Base-by-base conservation (phyloP, 2,113 vertebrate species). In the Condylura cristata region DNA sequence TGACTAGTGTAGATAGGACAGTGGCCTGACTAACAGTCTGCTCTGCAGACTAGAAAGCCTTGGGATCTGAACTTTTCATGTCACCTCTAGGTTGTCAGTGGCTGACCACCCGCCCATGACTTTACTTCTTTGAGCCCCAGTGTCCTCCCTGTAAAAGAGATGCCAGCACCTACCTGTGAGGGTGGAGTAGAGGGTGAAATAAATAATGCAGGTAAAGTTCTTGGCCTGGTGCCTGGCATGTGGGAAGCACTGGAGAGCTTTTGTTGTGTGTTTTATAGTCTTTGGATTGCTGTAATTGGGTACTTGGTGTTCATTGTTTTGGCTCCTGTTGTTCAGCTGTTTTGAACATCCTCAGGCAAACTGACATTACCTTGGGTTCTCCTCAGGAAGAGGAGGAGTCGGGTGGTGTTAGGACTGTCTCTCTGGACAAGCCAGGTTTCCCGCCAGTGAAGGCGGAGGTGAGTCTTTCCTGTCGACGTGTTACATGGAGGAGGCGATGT, bases 311-410 rank as follows among this genome's bases (percentile, higher is more conserved):
- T 75, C 68, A n/a, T 32, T 72, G 65, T 88, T 58, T 78, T 20
- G 83, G 56, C 94, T 95, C 87, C 94, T 95, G 88, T 96, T 94
- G 78, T 95, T 95, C 92, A 87, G 91, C 90, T 78, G 86, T 76
- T 91, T 94, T 83, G 28, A 20, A 63, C 75, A 11, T 96, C 94
- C 81, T 66, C 53, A 48, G 94, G 97, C 96, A 89, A 91, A 91
- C 74, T 97, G 95, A 92, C 92, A 60, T 95, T 89, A 93, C 16
- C 84, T 72, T 86, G 84, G 76, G 93, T 93, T 28, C 90, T 98
- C 95, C 44, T 96, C 92, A 80, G 86, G 96, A 84, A 98, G 91
- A 95, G 85, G 30, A 96, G 92, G 86, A 87, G 79, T 60, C 44
- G 87, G 94, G 93, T 76, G 91, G 90, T 66, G 24, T n/a, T 26